Evolutionary conservation across 2,113 vertebrate genomes (phyloP).

Genomic region (Peromyscus leucopus): DNA sequence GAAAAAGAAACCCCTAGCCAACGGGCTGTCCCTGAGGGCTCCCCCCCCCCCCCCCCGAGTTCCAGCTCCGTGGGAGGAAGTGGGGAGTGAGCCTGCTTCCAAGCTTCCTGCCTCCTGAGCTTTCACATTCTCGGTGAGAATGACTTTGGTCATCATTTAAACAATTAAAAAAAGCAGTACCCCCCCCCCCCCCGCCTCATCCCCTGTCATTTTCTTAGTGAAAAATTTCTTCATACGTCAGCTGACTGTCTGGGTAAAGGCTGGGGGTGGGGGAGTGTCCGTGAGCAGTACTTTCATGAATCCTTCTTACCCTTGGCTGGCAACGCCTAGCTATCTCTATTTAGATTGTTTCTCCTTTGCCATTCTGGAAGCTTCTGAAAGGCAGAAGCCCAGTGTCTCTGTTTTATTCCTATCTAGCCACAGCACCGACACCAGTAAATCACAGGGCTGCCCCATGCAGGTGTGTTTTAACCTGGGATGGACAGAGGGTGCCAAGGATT

Average conservation of each 20-base stretch:
- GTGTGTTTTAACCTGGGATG: background rate
- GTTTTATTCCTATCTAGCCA: background rate
- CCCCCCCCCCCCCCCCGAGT: background rate
- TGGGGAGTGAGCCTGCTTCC: background rate
- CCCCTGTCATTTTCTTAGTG: background rate
- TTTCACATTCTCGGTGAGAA: conserved; percentile 21
- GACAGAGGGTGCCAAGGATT: background rate
- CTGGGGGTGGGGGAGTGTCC: background rate
- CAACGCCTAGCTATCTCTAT: background rate
- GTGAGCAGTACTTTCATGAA: background rate
- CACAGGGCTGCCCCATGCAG: background rate
- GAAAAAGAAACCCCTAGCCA: background rate
- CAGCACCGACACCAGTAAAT: too few species aligned
- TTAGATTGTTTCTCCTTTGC: background rate
- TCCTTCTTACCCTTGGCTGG: background rate
- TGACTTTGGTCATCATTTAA: background rate
- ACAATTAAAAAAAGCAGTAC: background rate
- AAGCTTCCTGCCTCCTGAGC: background rate
- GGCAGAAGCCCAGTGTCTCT: background rate
- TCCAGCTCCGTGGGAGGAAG: background rate
- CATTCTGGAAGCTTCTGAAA: background rate
- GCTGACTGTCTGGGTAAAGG: background rate
- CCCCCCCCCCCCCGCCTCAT: too few species aligned
- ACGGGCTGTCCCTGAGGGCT: background rate
- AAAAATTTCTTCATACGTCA: background rate